Base-by-base conservation (phyloP, 2,113 vertebrate genomes). In the Python bivittatus region DNA sequence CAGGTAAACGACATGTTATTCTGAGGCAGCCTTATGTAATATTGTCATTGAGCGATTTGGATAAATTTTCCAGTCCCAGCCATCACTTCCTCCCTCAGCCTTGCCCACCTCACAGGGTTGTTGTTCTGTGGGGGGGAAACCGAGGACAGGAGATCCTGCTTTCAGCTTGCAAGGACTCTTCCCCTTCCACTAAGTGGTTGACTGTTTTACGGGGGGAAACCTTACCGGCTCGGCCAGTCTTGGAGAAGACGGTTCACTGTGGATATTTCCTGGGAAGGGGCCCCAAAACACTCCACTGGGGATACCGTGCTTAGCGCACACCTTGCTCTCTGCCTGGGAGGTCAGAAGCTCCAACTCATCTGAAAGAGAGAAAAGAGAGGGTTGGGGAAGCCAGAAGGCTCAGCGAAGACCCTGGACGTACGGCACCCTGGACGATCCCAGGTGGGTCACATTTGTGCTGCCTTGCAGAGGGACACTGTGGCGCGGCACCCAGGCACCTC, bases 211-310 rank as follows among this genome's bases (percentile, higher is more conserved):
- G 25, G 29, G 52, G n/a, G 6, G 29, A 0, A 4, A 84, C 89
- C 97, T 98, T 97, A 98, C 98, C 97, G 4, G 94, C 61, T 97
- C 97, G 0, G 84, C n/a, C 17, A 88, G 97, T 25, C 94, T 85
- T 0, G 97, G 97, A 0, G 98, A 97, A 29, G 88, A 61, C 0
- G 95, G 90, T 92, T 94, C 92, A 8, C 95, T 96, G 92, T 98
- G 98, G 97, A 99, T 90, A 95, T 93, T 97, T 86, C 99, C 99
- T 0, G 88, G 94, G 96, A 98, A 99, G 0, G 99, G 99, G 5
- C 99, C 99, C 99, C 99, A 99, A 29, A 96, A 96, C 17, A 98
- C 98, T 33, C 98, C 98, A 44, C 97, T 92, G 0, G 96, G 92
- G 27, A 99, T 97, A 93, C 94, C 96, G 86, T 91, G 94, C 57